These are phyloP conservation scores for Glossosoma conforme DNA, from an alignment of 1,140 invertebrate genomes.

Conservation along the genomic window DNA sequence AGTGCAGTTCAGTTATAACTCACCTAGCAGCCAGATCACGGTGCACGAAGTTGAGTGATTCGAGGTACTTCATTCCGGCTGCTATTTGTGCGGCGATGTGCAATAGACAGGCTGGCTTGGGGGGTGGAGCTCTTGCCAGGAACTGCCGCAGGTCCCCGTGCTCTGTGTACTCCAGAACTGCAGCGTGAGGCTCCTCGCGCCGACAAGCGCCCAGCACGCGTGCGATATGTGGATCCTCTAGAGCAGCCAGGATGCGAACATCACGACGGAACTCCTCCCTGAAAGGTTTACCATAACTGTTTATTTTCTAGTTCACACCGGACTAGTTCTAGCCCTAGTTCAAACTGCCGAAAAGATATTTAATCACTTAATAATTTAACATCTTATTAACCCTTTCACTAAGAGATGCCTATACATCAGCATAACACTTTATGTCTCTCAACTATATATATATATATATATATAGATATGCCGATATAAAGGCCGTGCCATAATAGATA, in stretches of 20 bases:
- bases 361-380: no score
- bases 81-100: conserved; percentile 82
- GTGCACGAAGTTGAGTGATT: conserved; percentile 77
- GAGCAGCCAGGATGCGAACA: conserved; percentile 77
- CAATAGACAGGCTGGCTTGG: conserved; percentile 62
- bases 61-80: conserved; percentile 80
- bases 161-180: conserved; percentile 87
- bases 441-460: no score
- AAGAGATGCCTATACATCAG: no score
- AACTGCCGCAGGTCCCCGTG: conserved; percentile 88
- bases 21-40: conserved; percentile 73
- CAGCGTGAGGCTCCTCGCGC: conserved; percentile 74
- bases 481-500: no score
- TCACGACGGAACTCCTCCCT: conserved; percentile 88
- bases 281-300: no score
- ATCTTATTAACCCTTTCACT: no score
- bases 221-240: conserved; percentile 83
- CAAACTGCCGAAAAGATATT: no score
- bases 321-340: no score
- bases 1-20: no score
- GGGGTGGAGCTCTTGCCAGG: conserved; percentile 59
- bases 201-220: conserved; percentile 83
- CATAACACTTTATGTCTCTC: no score
- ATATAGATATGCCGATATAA: no score
- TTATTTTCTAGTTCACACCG: no score